Base-by-base conservation (phyloP, 2,888 invertebrate species). In the Hydrotaea cyrtoneurina region DNA sequence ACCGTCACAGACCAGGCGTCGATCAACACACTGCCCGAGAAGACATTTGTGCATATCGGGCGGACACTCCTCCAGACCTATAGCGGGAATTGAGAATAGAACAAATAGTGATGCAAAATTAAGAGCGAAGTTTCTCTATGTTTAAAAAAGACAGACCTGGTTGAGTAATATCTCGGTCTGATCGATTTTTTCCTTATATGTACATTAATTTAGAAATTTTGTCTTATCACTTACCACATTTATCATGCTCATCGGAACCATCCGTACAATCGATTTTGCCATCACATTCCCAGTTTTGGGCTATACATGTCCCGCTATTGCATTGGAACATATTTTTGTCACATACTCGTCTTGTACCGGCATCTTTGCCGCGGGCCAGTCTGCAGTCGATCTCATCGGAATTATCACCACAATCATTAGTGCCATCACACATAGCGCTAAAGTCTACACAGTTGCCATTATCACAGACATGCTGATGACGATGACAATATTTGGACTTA, bases 241-340 rank as follows among this genome's bases (percentile, higher is more conserved):
- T 93, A 76, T 94, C 94, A 81, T 94, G 94, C 91, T 97, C 97
- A 88, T 97, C 97, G 0, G 95, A 95, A 13, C 92, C 93, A 91
- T 97, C 97, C 0, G 90, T 87, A 89, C 98, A 98, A 91, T 98
- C 97, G 62, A 93, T 92, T n/a, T 94, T 93, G 0, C 94, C 94
- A 90, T 98, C 96, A 90, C 97, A 97, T 62, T 95, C 94, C 93
- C 94, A 94, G 71, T 91, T 93, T 80, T 94, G 92, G 5, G 95
- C 94, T 73, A 98, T 94, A 89, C 98, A 98, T 21, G 94, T 93
- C 0, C 95, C 95, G 85, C 94, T 94, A 26, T 92, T 92, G 89
- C 97, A 97, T 83, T 94, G 94, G 90, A 94, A 96, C 89, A 93
- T 92, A 0, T 93, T 93, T 0, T 89, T 88, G 2, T 90, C 89